Evolutionary conservation across 2,797 vertebrate genomes (phyloP), one percentile per base, ranked within the genome.

Genomic region (Etheostoma nigrum): DNA sequence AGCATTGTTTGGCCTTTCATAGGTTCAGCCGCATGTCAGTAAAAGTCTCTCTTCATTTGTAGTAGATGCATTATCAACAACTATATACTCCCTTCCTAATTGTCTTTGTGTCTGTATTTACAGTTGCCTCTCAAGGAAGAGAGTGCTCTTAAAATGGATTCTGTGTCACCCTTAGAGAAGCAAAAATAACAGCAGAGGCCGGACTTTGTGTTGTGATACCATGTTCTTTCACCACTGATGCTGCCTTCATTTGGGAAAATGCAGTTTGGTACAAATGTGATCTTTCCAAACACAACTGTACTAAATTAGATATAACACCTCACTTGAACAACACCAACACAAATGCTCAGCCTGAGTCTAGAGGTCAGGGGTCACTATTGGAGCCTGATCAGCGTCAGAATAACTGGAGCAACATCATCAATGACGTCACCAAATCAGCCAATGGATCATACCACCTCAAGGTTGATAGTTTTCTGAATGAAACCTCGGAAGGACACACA

Each of bases 321-420:
- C 9, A 16, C 18, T 11, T 11, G 4, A 23, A 49, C 30, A 16
- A 36, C 0, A 40, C 4, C 6, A 25, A 52, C 7, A 2, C 2
- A 19, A 40, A 61, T 0, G 12, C 6, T 48, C 57, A 69, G 2
- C 0, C 69, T 1, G 57, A 2, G 4, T 88, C 77, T 5, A 16
- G 0, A 51, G 58, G 2, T 0, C 61, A 72, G 63, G 75, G 87
- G 33, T 75, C 67, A 0, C 53, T 83, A 60, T 2, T 89, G 76
- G 54, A 87, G 27, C 13, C 64, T 19, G 5, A 82, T 4, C 1
- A 75, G 55, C 25, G 0, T 4, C 2, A 2, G 19, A n/a, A 2
- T 0, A 40, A 72, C 47, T 73, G 57, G 48, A 76, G 86, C 80
- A 79, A 91, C 79, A 63, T 86, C 21, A 76, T 91, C 73, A 90